These are phyloP conservation scores for Leptonema lineaticorne DNA, from an alignment of 1,140 invertebrate species.

Conservation along the genomic window DNA sequence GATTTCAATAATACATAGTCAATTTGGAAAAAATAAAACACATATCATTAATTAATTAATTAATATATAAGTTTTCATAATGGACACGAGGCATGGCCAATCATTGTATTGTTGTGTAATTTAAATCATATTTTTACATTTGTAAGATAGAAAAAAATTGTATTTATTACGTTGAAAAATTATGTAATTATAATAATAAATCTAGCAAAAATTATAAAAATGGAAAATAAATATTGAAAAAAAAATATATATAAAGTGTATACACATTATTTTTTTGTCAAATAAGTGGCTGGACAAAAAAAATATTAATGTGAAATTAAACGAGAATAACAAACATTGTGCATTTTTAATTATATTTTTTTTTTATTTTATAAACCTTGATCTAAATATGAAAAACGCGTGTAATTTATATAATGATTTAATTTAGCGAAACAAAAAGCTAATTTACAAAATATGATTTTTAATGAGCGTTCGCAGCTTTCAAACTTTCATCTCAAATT, in stretches of 20 bases:
- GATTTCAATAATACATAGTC: background rate
- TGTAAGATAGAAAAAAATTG: slow-evolving; percentile 1
- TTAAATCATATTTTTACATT: slow-evolving; percentile 16
- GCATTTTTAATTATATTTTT: no score
- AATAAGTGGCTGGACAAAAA: slow-evolving; percentile 9
- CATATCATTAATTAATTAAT: slow-evolving; percentile 4
- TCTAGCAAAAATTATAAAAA: background rate
- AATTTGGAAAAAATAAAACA: background rate
- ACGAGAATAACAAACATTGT: no score
- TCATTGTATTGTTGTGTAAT: slow-evolving; percentile 4
- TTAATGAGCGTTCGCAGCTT: no score
- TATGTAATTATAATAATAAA: background rate
- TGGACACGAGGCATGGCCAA: background rate
- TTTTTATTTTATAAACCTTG: no score
- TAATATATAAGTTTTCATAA: background rate
- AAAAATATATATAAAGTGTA: background rate
- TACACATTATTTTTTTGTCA: slow-evolving; percentile 6
- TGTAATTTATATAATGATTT: no score
- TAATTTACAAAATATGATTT: no score
- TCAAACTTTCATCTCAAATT: no score
- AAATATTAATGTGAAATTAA: background rate
- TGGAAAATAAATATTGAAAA: background rate
- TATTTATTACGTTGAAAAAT: background rate
- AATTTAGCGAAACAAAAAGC: no score
- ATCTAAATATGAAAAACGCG: no score